Evolutionary conservation across 2,888 invertebrate genomes (phyloP).

Genomic region (Drosophila crucigera): DNA sequence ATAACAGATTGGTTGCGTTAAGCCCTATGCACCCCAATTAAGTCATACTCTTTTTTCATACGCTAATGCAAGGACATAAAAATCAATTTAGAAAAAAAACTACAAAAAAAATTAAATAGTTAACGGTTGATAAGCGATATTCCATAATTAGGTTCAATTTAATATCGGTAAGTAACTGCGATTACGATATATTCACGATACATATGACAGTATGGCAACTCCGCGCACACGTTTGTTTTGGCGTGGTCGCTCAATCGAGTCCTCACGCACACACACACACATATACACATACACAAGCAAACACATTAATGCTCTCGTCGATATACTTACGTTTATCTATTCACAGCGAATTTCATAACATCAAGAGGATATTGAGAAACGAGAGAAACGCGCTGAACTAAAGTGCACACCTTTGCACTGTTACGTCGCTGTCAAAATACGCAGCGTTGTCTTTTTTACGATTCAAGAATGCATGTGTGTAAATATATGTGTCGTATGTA

Average conservation of each 20-base stretch:
- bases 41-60: constrained; percentile 7
- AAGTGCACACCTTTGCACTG: background rate
- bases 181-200: constrained; percentile 12
- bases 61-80: background rate
- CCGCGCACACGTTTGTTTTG: constrained; percentile 8
- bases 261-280: background rate
- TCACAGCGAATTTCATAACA: constrained; percentile 28
- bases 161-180: background rate
- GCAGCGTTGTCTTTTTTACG: background rate
- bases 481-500: background rate
- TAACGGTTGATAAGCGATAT: constrained; percentile 25
- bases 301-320: background rate
- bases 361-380: background rate
- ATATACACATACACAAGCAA: no score
- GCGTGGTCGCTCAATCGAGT: background rate
- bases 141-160: background rate
- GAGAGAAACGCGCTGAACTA: background rate
- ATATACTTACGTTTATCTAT: constrained; percentile 7
- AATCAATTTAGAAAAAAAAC: background rate
- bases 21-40: constrained; percentile 1
- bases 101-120: background rate
- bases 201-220: constrained; percentile 26
- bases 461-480: constrained; percentile 24
- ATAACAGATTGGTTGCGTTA: constrained; percentile 26
- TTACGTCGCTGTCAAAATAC: constrained; percentile 5